Conservation (phyloP, 2,797 vertebrate species). For the Xiphorhynchus erythropygius region DNA sequence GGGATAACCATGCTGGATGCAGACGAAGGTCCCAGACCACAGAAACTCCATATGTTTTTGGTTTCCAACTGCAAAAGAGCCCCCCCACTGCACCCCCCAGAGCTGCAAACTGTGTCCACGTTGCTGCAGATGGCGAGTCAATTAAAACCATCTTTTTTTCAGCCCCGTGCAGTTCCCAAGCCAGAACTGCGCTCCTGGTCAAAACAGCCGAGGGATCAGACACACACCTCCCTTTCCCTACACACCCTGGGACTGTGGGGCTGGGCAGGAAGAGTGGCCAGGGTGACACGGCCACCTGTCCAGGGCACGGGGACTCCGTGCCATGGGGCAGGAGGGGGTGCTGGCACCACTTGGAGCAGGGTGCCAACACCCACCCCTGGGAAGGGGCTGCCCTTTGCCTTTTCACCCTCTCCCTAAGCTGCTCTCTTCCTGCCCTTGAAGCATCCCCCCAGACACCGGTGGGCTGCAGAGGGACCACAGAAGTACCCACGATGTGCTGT, state of each 20-base stretch:
- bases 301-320: neutral
- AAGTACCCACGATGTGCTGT: too few relatives aligned
- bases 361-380: neutral
- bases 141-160: slow-evolving; percentile 32
- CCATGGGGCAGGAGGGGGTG: neutral
- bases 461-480: accelerated
- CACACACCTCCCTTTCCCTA: neutral
- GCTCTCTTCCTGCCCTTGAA: neutral
- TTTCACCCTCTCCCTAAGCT: too few relatives aligned
- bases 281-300: neutral
- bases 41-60: slow-evolving; percentile 19
- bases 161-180: neutral
- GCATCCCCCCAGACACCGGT: neutral
- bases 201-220: neutral
- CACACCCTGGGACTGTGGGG: accelerated
- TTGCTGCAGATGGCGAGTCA: slow-evolving; percentile 35
- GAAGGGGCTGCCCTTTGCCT: neutral
- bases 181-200: accelerated
- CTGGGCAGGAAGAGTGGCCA: neutral
- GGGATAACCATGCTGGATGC: neutral
- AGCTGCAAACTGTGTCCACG: slow-evolving; percentile 17
- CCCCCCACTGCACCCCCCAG: neutral
- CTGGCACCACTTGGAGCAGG: neutral
- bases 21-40: neutral
- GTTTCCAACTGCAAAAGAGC: neutral